A percentile compares a stretch with the other conserved stretches of the same genome.
phyloP scores from a whole-genome alignment of 2,888 invertebrate species.

The Bhutanitis thaidina region DNA sequence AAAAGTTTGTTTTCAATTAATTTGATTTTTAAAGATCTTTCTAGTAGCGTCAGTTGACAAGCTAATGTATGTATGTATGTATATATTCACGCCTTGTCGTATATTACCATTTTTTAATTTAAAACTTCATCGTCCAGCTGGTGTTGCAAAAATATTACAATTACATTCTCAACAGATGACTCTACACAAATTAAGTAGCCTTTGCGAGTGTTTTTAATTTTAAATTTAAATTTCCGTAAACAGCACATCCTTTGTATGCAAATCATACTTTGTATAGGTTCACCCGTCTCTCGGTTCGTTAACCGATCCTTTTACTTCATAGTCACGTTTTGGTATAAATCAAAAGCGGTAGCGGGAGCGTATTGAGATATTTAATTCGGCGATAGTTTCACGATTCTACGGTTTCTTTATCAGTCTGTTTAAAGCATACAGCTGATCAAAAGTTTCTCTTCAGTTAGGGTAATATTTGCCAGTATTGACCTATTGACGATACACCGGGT shows the following conservation, averaged over 20 bases:
- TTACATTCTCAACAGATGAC: neutral
- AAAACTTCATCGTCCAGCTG: neutral
- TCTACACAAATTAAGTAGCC: conserved; percentile 6
- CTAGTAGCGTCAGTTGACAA: no score
- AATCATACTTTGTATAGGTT: conserved; percentile 39
- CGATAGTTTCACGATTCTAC: no score
- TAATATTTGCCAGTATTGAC: no score
- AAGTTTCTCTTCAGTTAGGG: no score
- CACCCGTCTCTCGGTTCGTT: conserved; percentile 56
- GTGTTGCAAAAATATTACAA: conserved; percentile 3
- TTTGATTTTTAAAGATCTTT: no score
- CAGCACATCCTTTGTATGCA: conserved; percentile 44
- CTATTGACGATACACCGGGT: no score
- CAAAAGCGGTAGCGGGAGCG: conserved; percentile 4
- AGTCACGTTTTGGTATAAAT: conserved; percentile 1
- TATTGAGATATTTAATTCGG: no score
- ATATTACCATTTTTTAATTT: neutral
- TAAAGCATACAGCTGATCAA: no score
- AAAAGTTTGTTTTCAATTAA: no score
- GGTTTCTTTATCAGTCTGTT: no score
- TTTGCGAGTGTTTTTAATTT: conserved; percentile 6
- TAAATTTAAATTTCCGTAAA: conserved; percentile 18
- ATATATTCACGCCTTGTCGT: no score
- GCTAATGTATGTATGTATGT: no score
- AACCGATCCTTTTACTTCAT: conserved; percentile 45